Base-by-base conservation (phyloP, 2,113 vertebrate species). In the Raphicerus campestris region DNA sequence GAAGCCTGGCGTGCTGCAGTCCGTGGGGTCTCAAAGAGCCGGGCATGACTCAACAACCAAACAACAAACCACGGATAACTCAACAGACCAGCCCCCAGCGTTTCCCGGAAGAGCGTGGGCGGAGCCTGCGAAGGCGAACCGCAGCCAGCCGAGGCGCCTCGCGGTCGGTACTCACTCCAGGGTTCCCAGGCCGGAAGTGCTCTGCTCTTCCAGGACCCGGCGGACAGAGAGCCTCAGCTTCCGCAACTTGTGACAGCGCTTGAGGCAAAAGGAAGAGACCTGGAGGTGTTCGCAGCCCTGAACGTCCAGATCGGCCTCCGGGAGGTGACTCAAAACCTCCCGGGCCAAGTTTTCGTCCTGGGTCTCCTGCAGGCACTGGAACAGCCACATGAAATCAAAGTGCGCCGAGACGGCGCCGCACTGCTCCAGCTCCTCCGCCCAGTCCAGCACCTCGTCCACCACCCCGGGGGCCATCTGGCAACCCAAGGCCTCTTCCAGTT, bases 321-420 rank as follows among this genome's bases (percentile, higher is more conserved):
- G 58, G 26, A 96, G 60, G 22, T 5, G 75, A 47, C 10, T 17
- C 92, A 97, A 24, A 6, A 80, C 49, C 51, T 16, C 53, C 63
- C 10, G 47, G 2, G 53, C 45, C 10, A 94, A 47, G 49, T 56
- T 13, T 19, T 95, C 89, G 6, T 97, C 96, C 61, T 73, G 96
- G 7, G 73, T 93, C 51, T 97, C 97, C 1, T 51, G 42, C 7
- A 97, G 58, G 55, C 89, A 96, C 15, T 45, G 45, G n/a, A 97
- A 94, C 5, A 89, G 47, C 7, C 49, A 70, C 0, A 47, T 49
- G 11, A 53, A 15, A 1, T 87, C 53, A 2, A 87, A 80, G 11
- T 13, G 30, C 16, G 24, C 16, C 1, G 63, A 81, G 8, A 19
- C 2, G 0, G 4, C 16, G 6, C 49, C 77, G 0, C 3, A 24